Conservation (phyloP, 1,140 invertebrate genomes). For the Ceratina australensis region DNA sequence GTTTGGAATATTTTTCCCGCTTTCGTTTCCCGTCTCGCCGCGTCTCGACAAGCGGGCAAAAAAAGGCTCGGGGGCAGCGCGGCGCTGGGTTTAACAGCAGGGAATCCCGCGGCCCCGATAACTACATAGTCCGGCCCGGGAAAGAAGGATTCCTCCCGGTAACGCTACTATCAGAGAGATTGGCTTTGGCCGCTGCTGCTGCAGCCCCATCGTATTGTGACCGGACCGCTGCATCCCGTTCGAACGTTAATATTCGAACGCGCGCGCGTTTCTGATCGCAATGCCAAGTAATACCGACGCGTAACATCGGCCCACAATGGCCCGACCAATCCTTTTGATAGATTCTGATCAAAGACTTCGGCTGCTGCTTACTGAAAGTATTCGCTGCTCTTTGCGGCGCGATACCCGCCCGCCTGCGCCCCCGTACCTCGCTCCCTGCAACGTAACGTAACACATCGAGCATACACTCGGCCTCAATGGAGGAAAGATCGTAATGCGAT, state of each 20-base stretch:
- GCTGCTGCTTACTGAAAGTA: constrained; percentile 50
- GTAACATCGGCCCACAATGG: constrained; percentile 57
- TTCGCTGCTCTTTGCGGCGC: constrained; percentile 39
- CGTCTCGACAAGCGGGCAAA: constrained; percentile 34
- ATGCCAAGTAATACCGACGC: constrained; percentile 61
- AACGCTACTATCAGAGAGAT: constrained; percentile 61
- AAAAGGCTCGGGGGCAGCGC: constrained; percentile 1
- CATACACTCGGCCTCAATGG: constrained; percentile 19
- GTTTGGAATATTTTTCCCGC: constrained; percentile 39
- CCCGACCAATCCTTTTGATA: constrained; percentile 65
- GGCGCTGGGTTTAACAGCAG: constrained; percentile 22
- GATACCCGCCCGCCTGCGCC: background rate
- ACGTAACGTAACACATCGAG: constrained; percentile 56
- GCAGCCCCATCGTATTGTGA: constrained; percentile 45
- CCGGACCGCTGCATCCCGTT: constrained; percentile 25
- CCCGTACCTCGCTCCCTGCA: constrained; percentile 4
- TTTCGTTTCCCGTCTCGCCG: constrained; percentile 13
- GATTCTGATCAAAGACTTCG: constrained; percentile 62
- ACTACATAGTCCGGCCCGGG: constrained; percentile 42
- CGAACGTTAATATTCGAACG: constrained; percentile 48
- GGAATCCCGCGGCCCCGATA: constrained; percentile 33
- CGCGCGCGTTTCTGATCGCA: constrained; percentile 35
- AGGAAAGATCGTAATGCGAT: constrained; percentile 24
- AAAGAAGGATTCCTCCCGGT: constrained; percentile 44
- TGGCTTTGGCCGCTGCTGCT: constrained; percentile 21